Base-by-base conservation (phyloP, 2,113 vertebrate genomes). In the Herpailurus yagouaroundi region DNA sequence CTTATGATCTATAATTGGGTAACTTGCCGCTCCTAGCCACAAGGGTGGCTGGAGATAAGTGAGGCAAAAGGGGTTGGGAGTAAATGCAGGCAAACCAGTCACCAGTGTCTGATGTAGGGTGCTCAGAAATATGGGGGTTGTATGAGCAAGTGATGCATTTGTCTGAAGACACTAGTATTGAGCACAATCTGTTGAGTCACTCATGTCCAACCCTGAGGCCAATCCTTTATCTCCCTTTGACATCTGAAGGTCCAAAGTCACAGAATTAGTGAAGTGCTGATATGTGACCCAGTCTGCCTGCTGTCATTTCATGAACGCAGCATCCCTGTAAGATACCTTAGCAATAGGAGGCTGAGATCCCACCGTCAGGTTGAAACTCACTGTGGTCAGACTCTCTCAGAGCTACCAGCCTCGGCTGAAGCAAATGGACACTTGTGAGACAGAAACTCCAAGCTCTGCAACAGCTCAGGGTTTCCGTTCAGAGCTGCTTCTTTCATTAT, bases 181-280 rank as follows among this genome's bases (percentile, higher is more conserved):
- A 81, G 7, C 7, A 21, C 27, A 21, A 14, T 31, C 7, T 71
- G 2, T 19, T 64, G 73, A 60, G 36, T 16, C 29, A 27, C 60
- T 52, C 15, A 3, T 41, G 25, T 12, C 55, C 6, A 77, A 7
- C 29, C 9, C 0, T 16, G 9, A 4, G 7, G 25, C 4, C 15
- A 13, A 64, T 86, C 64, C 21, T 73, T 68, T n/a, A 87, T 29
- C 21, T 9, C 7, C 2, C 23, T 57, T 79, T 89, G 31, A 82
- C 5, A 31, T 13, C 50, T 38, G 7, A 85, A 45, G 41, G 11
- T 6, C 68, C 52, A 76, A 33, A n/a, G 52, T 18, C 63, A 69
- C 52, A 66, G 38, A 91, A 10, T 9, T 68, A 16, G 3, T 4
- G 38, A 85, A 64, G 2, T 14, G 27, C n/a, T 68, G 36, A 52